phyloP scores from a whole-genome alignment of 2,797 vertebrate species.

The Artibeus lituratus region DNA sequence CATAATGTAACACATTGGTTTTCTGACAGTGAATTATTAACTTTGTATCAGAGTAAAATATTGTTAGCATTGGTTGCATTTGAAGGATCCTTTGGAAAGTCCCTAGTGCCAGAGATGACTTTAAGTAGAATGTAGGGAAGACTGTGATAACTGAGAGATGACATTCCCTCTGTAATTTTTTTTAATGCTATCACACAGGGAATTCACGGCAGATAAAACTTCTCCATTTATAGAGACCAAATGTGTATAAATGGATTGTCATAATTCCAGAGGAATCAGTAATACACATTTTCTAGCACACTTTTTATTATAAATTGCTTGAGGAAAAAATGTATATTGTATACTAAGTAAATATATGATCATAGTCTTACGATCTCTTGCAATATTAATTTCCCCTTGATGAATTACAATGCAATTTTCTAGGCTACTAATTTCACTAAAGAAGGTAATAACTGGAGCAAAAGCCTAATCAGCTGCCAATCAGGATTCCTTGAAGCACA shows the following conservation, averaged over 20 bases:
- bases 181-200: conserved; percentile 44
- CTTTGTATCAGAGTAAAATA: conserved; percentile 23
- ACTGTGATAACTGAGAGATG: conserved; percentile 21
- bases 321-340: conserved; percentile 78
- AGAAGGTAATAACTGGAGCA: conserved; percentile 96
- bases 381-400: conserved; percentile 81
- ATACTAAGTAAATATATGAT: conserved; percentile 80
- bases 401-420: conserved; percentile 95
- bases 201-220: conserved; percentile 68
- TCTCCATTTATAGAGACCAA: conserved; percentile 56
- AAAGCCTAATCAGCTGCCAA: conserved; percentile 98
- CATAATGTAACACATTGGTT: not conserved
- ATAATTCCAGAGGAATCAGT: conserved; percentile 72
- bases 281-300: conserved; percentile 52
- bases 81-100: conserved; percentile 27
- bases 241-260: conserved; percentile 64
- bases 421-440: conserved; percentile 93
- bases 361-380: conserved; percentile 77
- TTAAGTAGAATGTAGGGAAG: conserved; percentile 32
- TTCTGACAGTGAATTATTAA: conserved; percentile 51
- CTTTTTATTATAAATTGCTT: conserved; percentile 73
- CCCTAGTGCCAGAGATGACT: conserved; percentile 8
- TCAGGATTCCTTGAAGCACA: conserved; percentile 90
- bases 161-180: conserved; percentile 34
- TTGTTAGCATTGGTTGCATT: conserved; percentile 50